A percentile compares a stretch with the other conserved stretches of the same genome.
These are phyloP conservation scores for Drosophila baimaii DNA, from an alignment of 1,140 invertebrate species.

Conservation along the genomic window DNA sequence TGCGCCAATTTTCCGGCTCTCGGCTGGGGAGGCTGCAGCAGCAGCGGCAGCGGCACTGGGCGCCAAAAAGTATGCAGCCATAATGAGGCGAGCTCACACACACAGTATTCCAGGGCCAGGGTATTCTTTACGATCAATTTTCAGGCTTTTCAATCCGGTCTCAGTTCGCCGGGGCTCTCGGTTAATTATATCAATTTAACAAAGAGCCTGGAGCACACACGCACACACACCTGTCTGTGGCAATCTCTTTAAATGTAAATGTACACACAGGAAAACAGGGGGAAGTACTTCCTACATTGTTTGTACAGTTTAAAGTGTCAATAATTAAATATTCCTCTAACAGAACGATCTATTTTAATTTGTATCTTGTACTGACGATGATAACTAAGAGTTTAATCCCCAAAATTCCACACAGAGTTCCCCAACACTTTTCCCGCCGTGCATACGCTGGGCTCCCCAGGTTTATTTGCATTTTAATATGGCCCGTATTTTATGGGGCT, in stretches of 20 bases:
- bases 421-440: neutral
- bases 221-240: constrained; percentile 17
- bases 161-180: constrained; percentile 10
- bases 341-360: no score
- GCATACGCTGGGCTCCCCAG: constrained; percentile 3
- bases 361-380: no score
- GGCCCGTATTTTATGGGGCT: constrained; percentile 46
- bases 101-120: neutral
- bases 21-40: constrained; percentile 4
- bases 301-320: neutral
- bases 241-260: constrained; percentile 14
- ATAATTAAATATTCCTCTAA: neutral
- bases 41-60: constrained; percentile 19
- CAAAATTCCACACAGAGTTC: constrained; percentile 2
- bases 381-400: constrained; percentile 6
- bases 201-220: constrained; percentile 21
- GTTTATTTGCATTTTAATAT: constrained; percentile 67
- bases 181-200: constrained; percentile 57
- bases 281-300: neutral
- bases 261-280: constrained; percentile 11
- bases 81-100: constrained; percentile 37
- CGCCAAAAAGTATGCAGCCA: constrained; percentile 42
- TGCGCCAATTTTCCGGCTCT: constrained; percentile 59
- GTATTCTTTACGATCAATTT: constrained; percentile 47
- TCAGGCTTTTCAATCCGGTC: constrained; percentile 39